Percentiles rank a stretch among this genome's conserved stretches.
These are phyloP conservation scores for Listronotus bonariensis DNA, from an alignment of 1,140 invertebrate genomes.

Conservation along the genomic window DNA sequence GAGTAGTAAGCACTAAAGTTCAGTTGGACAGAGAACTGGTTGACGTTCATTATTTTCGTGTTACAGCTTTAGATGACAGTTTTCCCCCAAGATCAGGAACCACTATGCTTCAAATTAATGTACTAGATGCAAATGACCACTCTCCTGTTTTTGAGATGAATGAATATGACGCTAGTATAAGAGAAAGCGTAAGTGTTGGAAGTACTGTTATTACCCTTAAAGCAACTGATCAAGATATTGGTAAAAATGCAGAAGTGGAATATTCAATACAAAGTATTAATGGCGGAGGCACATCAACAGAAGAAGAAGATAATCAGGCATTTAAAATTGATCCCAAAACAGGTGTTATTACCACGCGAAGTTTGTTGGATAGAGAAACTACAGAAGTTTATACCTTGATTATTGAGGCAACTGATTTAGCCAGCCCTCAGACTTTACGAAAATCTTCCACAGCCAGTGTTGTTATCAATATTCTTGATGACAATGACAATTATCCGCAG, in stretches of 20 bases:
- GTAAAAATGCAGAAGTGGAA: constrained; percentile 86
- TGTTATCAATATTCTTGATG: constrained; percentile 83
- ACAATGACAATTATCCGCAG: constrained; percentile 97
- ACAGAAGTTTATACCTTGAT: constrained; percentile 85
- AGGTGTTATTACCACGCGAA: constrained; percentile 83
- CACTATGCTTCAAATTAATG: constrained; percentile 87
- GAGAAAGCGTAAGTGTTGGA: constrained; percentile 85
- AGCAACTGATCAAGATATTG: constrained; percentile 90
- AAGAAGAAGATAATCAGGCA: constrained; percentile 62
- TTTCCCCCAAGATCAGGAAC: constrained; percentile 85
- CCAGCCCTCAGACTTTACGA: constrained; percentile 70
- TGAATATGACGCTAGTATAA: constrained; percentile 82
- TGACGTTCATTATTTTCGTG: constrained; percentile 77
- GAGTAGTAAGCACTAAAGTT: constrained; percentile 82
- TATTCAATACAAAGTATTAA: constrained; percentile 75
- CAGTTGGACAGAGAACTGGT: constrained; percentile 78
- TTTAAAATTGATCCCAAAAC: constrained; percentile 82
- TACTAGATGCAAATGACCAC: constrained; percentile 93
- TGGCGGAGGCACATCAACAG: constrained; percentile 56
- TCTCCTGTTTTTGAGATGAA: constrained; percentile 86
- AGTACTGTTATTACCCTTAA: constrained; percentile 87
- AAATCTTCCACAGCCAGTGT: constrained; percentile 81
- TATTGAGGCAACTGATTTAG: constrained; percentile 83
- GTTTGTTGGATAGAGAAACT: constrained; percentile 84
- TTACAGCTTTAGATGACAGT: constrained; percentile 84